Base-by-base conservation (phyloP, 2,113 vertebrate species). In the Heloderma charlesbogerti region DNA sequence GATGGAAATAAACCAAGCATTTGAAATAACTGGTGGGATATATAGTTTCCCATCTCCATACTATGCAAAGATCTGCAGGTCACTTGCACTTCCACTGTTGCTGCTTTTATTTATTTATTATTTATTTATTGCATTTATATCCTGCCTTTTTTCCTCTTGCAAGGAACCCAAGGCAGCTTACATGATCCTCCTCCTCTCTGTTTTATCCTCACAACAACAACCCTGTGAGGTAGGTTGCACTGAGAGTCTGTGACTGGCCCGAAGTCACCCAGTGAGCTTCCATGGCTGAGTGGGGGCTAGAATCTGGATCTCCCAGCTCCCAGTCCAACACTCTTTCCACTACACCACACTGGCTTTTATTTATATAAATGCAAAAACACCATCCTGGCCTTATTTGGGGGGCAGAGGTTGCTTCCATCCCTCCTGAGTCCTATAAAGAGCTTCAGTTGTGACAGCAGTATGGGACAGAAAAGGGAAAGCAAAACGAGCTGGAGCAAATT, bases 1-100 rank as follows among this genome's bases (percentile, higher is more conserved):
- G 48, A 51, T 51, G 48, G 37, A 4, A 93, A 88, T 43, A 60
- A 92, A 93, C 72, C 6, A 79, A 88, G 27, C 13, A 87, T 91
- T 85, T 86, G 89, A 16, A 37, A 10, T 43, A 63, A 40, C 4
- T 4, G 60, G 25, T 20, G 29, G 29, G 13, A 71, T 48, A 29
- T 51, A 51, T 12, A 29, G 48, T 40, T 75, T 75, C 45, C 31
- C 51, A 43, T 37, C n/a, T 13, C 20, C 3, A 27, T 22, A 5
- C 74, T 2, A 81, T 34, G 48, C 22, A 75, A 71, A 89, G 12
- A 66, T 79, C 16, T 66, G 15, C 25, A 16, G 34, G 48, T 15
- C 34, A 63, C 8, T 69, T 40, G 2, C 6, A 34, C 48, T 37
- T 85, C 4, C 29, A 71, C 1, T 1, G 1, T 69, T 69, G 7